Conservation (phyloP, 2,113 vertebrate genomes). For the Redunca redunca region DNA sequence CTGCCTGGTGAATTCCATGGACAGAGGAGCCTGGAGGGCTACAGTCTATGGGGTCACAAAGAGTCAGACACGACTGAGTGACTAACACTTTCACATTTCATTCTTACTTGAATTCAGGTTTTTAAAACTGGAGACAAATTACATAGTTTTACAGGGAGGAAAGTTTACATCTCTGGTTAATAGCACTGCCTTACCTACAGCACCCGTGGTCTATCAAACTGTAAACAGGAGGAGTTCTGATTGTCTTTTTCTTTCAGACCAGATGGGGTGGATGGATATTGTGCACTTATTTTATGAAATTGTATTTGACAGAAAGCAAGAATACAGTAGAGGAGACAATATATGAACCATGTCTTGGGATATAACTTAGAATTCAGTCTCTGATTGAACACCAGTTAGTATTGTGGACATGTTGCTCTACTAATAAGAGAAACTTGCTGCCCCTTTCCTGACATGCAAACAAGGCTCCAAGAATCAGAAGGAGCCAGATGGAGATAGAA, state of each 20-base stretch:
- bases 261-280: background rate
- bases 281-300: background rate
- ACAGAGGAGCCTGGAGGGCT: background rate
- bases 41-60: background rate
- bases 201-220: background rate
- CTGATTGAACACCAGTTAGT: background rate
- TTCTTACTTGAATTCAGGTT: background rate
- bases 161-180: background rate
- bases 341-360: background rate
- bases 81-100: background rate
- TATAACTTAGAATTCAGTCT: background rate
- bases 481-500: slow-evolving; percentile 9
- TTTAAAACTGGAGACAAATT: slow-evolving; percentile 7
- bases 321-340: background rate
- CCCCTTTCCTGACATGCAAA: background rate
- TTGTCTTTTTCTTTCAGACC: background rate
- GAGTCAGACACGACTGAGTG: background rate
- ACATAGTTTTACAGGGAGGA: background rate
- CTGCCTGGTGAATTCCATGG: background rate
- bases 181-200: background rate
- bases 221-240: background rate
- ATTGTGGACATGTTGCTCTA: background rate
- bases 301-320: background rate
- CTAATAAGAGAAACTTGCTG: slow-evolving; percentile 33
- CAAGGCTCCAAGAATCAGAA: slow-evolving; percentile 32